Evolutionary conservation across 2,113 vertebrate species (phyloP).

Genomic region (Lagenorhynchus albirostris): DNA sequence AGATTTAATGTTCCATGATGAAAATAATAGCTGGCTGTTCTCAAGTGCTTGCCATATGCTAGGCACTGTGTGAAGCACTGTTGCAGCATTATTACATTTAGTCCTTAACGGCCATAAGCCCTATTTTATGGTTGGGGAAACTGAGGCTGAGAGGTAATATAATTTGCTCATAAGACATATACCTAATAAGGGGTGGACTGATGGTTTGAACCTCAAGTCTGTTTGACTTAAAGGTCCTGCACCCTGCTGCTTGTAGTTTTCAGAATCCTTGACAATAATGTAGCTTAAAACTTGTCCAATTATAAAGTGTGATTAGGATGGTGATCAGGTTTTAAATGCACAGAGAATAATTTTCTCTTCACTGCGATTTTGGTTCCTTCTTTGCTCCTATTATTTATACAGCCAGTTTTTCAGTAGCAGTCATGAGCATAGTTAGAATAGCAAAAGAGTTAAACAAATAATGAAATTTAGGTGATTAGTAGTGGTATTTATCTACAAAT

Average conservation of each 20-base stretch:
- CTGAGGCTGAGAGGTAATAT: not conserved
- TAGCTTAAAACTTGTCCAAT: conserved; percentile 3
- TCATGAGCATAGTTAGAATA: not conserved
- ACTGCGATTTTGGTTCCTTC: not conserved
- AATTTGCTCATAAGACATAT: not conserved
- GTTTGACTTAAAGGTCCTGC: not conserved
- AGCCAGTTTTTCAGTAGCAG: not conserved
- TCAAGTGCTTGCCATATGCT: not conserved
- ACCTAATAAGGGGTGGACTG: not conserved
- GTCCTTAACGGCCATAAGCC: not conserved
- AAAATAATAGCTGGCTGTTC: not conserved
- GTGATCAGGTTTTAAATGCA: not conserved
- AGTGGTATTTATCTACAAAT: not conserved
- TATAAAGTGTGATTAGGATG: not conserved
- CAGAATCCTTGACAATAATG: not conserved
- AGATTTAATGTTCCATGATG: not conserved
- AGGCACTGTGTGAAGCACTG: not conserved
- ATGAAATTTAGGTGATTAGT: not conserved
- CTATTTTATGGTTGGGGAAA: not conserved
- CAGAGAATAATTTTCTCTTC: not conserved
- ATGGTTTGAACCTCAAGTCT: not conserved
- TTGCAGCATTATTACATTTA: not conserved
- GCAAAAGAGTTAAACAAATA: not conserved
- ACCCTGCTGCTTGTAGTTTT: not conserved
- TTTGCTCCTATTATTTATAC: not conserved